phyloP scores from a whole-genome alignment of 2,113 vertebrate species.

The Spilogale gracilis region DNA sequence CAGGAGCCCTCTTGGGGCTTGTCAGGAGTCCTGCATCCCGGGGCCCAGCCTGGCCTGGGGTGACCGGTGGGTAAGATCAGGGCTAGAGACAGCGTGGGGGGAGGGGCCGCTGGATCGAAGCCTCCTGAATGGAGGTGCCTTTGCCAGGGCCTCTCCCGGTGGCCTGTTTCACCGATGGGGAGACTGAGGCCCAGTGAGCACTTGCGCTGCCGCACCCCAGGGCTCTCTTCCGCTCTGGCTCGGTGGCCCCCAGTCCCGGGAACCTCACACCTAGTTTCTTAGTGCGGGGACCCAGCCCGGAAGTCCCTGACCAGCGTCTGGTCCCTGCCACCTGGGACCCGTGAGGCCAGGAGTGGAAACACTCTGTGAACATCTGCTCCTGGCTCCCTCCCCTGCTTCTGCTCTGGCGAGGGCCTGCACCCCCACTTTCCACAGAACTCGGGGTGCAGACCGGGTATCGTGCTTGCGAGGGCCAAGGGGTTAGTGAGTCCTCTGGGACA shows the following conservation, averaged over 20 bases:
- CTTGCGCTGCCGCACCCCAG: not conserved
- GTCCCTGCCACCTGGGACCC: not conserved
- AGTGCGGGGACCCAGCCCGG: fast-evolving
- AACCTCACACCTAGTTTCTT: not conserved
- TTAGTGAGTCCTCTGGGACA: not conserved
- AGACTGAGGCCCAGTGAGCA: not conserved
- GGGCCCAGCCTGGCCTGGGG: not conserved
- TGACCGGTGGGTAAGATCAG: fast-evolving
- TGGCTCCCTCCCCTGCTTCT: not conserved
- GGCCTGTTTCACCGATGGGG: not conserved
- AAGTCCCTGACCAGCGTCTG: fast-evolving
- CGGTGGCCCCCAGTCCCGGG: fast-evolving
- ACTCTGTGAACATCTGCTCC: too few relatives aligned
- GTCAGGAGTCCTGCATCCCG: fast-evolving
- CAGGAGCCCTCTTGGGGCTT: not conserved
- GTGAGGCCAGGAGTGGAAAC: not conserved
- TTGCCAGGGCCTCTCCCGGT: not conserved
- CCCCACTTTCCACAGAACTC: not conserved
- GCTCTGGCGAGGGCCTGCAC: not conserved
- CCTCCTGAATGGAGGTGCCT: not conserved
- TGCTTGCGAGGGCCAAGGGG: not conserved
- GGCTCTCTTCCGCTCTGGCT: too few relatives aligned
- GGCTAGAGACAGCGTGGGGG: not conserved
- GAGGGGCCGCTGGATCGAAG: not conserved
- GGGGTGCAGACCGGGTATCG: not conserved